Evolutionary conservation across 2,888 invertebrate genomes (phyloP), one percentile per base, ranked within the genome.

Genomic region (Phlogophora meticulosa): DNA sequence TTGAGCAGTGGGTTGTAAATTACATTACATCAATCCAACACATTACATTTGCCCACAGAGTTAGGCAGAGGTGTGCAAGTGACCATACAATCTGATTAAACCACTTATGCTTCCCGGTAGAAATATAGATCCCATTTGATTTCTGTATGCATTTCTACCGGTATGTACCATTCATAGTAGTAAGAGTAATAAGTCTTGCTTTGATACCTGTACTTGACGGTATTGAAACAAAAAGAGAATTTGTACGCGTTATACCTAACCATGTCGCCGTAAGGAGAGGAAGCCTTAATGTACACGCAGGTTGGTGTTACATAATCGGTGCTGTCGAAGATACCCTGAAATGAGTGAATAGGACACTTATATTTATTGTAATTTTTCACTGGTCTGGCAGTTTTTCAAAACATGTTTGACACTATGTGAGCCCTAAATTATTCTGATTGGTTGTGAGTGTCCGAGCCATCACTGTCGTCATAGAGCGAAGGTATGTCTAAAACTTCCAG

Each of bases 111-210:
- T 5, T 15, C 42, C 0, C 7, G 4, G 45, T 28, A 62, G 15
- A 63, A 63, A 63, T n/a, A 45, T 11, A 62, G 11, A 0, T 62
- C 36, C 61, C 61, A 62, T 4, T 0, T 7, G n/a, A 62, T 62
- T 17, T 5, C 11, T n/a, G 24, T 15, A 7, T 28, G 17, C 36
- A 63, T 63, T 28, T 20, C 15, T 45, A 62, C 63, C n/a, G 62
- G 63, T 36, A 45, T 2, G 20, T 20, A 62, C 62, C 61, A 62
- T 62, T 62, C 61, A 36, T 20, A 62, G 11, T 7, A 60, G 0
- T 1, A 3, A 13, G 0, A 0, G 38, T 4, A 9, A 1, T 0
- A 1, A 0, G 2, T 1, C 3, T 0, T 0, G 0, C 0, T 0
- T 42, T 0, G 2, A 43, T 61, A 43, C 0, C 1, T 0, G 40